Percentiles rank a stretch among this genome's conserved stretches.
Conservation (phyloP, 2,888 invertebrate genomes). For the Saturnia pavonia region DNA sequence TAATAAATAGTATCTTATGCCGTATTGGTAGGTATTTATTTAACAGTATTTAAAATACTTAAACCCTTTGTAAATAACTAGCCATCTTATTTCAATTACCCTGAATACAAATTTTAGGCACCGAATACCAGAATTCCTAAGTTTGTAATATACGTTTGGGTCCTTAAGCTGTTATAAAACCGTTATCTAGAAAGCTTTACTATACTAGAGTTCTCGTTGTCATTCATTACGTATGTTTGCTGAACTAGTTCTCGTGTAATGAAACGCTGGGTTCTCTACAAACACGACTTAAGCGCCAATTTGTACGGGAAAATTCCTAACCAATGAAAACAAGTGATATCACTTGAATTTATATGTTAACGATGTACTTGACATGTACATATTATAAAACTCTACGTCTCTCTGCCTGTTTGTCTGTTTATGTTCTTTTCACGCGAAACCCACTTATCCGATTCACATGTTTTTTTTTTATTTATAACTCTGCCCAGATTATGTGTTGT, state of each 20-base stretch:
- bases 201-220: not conserved
- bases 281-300: not conserved
- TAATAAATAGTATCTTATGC: no score
- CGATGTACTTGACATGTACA: no score
- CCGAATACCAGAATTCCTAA: not conserved
- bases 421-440: no score
- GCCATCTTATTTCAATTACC: no score
- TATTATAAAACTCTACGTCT: no score
- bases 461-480: no score
- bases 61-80: no score
- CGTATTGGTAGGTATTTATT: no score
- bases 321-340: not conserved
- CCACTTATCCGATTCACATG: no score
- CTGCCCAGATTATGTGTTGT: no score
- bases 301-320: slow-evolving; percentile 1
- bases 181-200: not conserved
- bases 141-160: not conserved
- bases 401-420: no score
- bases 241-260: slow-evolving; percentile 4
- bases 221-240: not conserved
- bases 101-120: not conserved
- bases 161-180: not conserved
- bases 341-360: not conserved
- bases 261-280: not conserved
- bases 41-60: no score